Percentiles rank a stretch among this genome's conserved stretches.
Conservation (phyloP, 2,888 invertebrate genomes). For the Drosophila bunnanda region DNA sequence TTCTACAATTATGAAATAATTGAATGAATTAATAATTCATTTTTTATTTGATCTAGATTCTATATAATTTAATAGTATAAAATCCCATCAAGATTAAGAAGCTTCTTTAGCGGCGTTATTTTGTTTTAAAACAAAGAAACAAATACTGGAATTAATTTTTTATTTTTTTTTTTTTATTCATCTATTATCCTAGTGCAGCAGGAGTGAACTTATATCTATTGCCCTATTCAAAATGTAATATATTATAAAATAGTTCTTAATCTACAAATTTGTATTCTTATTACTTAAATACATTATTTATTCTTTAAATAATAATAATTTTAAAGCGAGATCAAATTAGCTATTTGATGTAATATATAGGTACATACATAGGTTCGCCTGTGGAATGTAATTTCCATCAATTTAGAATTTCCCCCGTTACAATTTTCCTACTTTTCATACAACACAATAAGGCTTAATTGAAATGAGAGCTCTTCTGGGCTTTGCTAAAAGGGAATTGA, state of each 20-base stretch:
- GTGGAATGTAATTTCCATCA: slow-evolving; percentile 4
- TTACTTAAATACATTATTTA: not conserved
- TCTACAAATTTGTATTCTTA: not conserved
- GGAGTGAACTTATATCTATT: too few relatives aligned
- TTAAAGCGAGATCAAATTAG: not conserved
- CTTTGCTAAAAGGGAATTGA: not conserved
- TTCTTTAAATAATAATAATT: not conserved
- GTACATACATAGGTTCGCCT: not conserved
- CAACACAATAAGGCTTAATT: slow-evolving; percentile 13
- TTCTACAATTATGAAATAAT: not conserved
- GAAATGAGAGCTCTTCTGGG: slow-evolving; percentile 11
- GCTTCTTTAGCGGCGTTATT: too few relatives aligned
- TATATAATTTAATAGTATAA: too few relatives aligned
- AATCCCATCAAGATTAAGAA: too few relatives aligned
- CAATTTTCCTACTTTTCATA: not conserved
- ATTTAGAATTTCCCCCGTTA: slow-evolving; percentile 5
- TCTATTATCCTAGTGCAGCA: too few relatives aligned
- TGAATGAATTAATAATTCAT: not conserved
- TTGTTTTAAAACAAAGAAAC: too few relatives aligned
- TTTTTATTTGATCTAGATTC: not conserved
- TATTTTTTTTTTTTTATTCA: too few relatives aligned
- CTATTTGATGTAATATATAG: not conserved
- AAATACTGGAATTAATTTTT: too few relatives aligned
- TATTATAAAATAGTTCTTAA: too few relatives aligned
- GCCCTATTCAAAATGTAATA: too few relatives aligned